Conservation (phyloP, 2,888 invertebrate species). For the Aphodius sticticus region DNA sequence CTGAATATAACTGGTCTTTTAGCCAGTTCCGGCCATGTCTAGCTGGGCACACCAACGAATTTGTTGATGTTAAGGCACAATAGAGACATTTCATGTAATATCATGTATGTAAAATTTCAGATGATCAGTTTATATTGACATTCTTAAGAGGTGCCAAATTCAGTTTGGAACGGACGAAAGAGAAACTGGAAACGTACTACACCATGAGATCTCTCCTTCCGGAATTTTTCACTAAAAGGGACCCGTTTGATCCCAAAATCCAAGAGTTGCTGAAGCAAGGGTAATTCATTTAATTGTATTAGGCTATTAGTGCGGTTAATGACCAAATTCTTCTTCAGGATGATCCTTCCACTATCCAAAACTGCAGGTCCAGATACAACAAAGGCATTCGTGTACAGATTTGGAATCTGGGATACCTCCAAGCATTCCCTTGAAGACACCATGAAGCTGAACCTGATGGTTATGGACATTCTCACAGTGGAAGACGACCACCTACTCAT, state of each 20-base stretch:
- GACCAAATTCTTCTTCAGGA: not conserved
- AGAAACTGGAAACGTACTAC: conserved; percentile 69
- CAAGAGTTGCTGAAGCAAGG: conserved; percentile 56
- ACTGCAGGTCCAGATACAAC: conserved; percentile 50
- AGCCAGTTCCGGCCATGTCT: too few species aligned
- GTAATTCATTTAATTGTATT: conserved; percentile 49
- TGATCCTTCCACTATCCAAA: conserved; percentile 34
- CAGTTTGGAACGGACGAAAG: conserved; percentile 69
- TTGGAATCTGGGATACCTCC: conserved; percentile 49
- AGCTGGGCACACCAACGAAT: too few species aligned
- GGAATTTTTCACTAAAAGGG: conserved; percentile 61
- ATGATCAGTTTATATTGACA: conserved; percentile 69
- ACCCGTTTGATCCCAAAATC: conserved; percentile 53
- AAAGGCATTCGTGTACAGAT: conserved; percentile 52
- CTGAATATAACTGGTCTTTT: too few species aligned
- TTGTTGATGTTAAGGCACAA: too few species aligned
- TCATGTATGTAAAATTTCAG: conserved; percentile 50
- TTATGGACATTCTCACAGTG: conserved; percentile 66
- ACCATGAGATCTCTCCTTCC: conserved; percentile 64
- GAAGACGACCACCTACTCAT: conserved; percentile 69
- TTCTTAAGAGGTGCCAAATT: conserved; percentile 73
- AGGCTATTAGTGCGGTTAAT: not conserved
- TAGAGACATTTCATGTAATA: too few species aligned
- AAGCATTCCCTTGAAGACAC: conserved; percentile 47
- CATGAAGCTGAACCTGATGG: conserved; percentile 64